Evolutionary conservation across 2,888 invertebrate species (phyloP), one percentile per base, ranked within the genome.

Genomic region (Parapristionchus giblindavisi): DNA sequence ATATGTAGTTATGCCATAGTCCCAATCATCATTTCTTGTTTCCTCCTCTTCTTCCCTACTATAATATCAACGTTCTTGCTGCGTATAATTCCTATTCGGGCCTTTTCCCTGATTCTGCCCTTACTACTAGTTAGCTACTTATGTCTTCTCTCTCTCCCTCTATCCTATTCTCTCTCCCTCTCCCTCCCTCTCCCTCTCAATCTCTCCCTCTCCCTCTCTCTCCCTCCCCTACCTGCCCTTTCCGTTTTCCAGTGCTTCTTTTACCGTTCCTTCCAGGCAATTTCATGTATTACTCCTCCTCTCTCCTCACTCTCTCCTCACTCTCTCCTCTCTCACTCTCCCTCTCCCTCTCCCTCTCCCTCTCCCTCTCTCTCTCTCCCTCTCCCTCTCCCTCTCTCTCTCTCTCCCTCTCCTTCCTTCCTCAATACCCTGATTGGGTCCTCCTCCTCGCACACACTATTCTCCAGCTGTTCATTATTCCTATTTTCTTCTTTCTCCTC

Each of bases 141-240:
- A n/a, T n/a, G n/a, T n/a, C n/a, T n/a, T 40, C 63, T 65, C 63
- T 36, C 38, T 40, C 29, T 43, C 43, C 11, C 8, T 14, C 43
- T 43, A 8, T 65, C 63, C 27, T 27, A 43, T 14, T 21, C 43
- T 32, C 58, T 43, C 71, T 56, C 71, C 58, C n/a, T 40, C 52
- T 14, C 11, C 11, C 17, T 29, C 65, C 17, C 6, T 43, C 17
- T 17, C 58, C 27, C 17, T 58, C 24, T 24, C 58, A 21, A 61
- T 61, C 74, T 74, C 61, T 74, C 70, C 52, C 70, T 70, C 38
- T 34, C 32, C 32, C 51, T n/a, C 29, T 34, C 74, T 32, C 54
- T 54, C 38, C 24, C 24, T 38, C 54, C 58, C 36, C 38, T 24
- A 38, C 34, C 27, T 51, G 24, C 21, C 43, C 32, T 43, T 58